Evolutionary conservation across 2,797 vertebrate species (phyloP).

Genomic region (Acanthornis magna): DNA sequence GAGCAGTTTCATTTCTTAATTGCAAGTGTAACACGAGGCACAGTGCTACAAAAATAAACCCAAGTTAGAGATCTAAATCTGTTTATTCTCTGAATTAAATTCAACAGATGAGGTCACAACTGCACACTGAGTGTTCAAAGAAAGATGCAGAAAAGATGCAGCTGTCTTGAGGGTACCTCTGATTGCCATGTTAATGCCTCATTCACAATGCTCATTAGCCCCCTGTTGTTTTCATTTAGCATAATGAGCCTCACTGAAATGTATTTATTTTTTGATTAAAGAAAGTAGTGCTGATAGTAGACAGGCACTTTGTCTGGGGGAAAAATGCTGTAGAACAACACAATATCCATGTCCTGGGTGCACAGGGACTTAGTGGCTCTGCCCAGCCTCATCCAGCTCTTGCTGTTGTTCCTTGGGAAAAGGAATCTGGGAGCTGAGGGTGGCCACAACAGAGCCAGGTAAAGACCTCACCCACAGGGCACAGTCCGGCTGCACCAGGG

Average conservation of each 20-base stretch:
- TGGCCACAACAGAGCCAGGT: neutral
- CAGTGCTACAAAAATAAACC: neutral
- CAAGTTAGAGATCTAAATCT: neutral
- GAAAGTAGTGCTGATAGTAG: neutral
- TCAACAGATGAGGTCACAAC: neutral
- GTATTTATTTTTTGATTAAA: slow-evolving; percentile 47
- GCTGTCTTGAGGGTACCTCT: neutral
- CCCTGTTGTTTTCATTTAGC: slow-evolving; percentile 49
- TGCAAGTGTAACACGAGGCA: neutral
- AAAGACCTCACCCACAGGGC: neutral
- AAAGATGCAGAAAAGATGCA: slow-evolving; percentile 10
- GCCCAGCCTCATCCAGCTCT: neutral
- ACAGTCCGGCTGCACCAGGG: neutral
- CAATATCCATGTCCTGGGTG: neutral
- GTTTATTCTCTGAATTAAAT: neutral
- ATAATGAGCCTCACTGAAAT: slow-evolving; percentile 36
- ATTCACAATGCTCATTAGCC: slow-evolving; percentile 51
- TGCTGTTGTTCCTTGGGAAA: neutral
- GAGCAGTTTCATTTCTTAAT: neutral
- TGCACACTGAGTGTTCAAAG: neutral
- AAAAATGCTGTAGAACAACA: neutral
- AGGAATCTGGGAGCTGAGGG: neutral
- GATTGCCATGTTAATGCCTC: slow-evolving; percentile 17
- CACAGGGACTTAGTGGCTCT: neutral
- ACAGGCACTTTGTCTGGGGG: neutral